Evolutionary conservation across 2,797 vertebrate genomes (phyloP).

Genomic region (Otolemur crassicaudatus): DNA sequence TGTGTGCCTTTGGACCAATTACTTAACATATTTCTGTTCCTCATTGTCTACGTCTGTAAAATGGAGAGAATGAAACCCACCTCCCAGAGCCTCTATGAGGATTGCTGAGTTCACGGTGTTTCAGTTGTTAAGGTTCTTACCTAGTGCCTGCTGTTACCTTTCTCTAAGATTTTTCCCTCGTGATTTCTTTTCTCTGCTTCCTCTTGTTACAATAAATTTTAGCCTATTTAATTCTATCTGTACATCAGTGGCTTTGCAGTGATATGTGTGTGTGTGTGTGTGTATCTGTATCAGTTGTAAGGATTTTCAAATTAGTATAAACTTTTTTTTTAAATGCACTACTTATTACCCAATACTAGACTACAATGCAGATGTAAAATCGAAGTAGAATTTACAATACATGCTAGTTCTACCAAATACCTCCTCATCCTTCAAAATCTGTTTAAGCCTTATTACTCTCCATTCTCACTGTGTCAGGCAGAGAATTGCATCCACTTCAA

Average conservation of each 20-base stretch:
- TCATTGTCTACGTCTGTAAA: not conserved
- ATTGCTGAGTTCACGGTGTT: not conserved
- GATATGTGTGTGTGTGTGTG: not conserved
- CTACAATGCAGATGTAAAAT: constrained; percentile 25
- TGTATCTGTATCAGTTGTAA: not conserved
- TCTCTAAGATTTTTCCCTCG: not conserved
- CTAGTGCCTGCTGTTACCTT: not conserved
- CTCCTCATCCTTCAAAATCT: not conserved
- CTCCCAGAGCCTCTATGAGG: not conserved
- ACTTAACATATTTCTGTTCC: not conserved
- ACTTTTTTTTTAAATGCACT: not conserved
- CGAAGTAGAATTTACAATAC: not conserved
- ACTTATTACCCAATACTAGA: not conserved
- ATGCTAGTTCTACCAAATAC: not conserved
- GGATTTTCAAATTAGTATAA: not conserved
- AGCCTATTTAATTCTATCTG: not conserved
- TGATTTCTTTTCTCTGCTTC: not conserved
- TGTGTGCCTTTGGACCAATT: not conserved
- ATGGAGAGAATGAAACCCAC: not conserved
- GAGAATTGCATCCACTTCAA: constrained; percentile 24
- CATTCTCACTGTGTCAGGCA: not conserved
- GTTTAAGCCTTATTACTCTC: not conserved
- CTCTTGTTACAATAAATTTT: not conserved
- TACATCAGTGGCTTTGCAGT: not conserved
- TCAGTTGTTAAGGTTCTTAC: not conserved